A percentile compares a stretch with the other conserved stretches of the same genome.
Evolutionary conservation across 2,888 invertebrate species (phyloP).

Genomic region (Dromius quadrimaculatus): DNA sequence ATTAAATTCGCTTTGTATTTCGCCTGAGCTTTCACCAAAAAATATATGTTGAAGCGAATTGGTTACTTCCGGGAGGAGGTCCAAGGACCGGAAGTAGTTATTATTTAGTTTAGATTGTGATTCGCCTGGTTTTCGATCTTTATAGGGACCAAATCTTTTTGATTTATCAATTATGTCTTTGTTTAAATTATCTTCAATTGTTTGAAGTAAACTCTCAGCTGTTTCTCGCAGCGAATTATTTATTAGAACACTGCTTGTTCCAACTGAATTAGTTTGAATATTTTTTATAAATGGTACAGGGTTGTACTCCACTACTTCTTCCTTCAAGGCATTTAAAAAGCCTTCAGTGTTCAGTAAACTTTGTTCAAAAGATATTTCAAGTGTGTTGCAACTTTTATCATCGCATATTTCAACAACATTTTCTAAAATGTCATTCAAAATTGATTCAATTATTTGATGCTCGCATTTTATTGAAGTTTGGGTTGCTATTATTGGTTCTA

Average conservation of each 20-base stretch:
- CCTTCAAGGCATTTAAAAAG: too few relatives aligned
- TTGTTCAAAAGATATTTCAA: neutral
- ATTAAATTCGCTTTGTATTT: neutral
- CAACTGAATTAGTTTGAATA: too few relatives aligned
- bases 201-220: too few relatives aligned
- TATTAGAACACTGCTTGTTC: too few relatives aligned
- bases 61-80: neutral
- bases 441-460: neutral
- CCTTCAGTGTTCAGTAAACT: too few relatives aligned
- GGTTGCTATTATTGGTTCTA: neutral
- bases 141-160: neutral
- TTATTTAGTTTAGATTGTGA: neutral
- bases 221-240: too few relatives aligned
- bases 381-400: neutral
- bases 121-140: neutral
- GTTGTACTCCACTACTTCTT: too few relatives aligned
- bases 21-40: neutral
- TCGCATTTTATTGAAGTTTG: neutral
- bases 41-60: neutral
- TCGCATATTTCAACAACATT: neutral
- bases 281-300: too few relatives aligned
- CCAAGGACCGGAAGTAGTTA: neutral
- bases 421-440: conserved; percentile 8
- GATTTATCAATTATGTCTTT: too few relatives aligned
- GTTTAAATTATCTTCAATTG: too few relatives aligned